A percentile compares a stretch with the other conserved stretches of the same genome.
Conservation (phyloP, 1,140 invertebrate species). For the Nasonia vitripennis region DNA sequence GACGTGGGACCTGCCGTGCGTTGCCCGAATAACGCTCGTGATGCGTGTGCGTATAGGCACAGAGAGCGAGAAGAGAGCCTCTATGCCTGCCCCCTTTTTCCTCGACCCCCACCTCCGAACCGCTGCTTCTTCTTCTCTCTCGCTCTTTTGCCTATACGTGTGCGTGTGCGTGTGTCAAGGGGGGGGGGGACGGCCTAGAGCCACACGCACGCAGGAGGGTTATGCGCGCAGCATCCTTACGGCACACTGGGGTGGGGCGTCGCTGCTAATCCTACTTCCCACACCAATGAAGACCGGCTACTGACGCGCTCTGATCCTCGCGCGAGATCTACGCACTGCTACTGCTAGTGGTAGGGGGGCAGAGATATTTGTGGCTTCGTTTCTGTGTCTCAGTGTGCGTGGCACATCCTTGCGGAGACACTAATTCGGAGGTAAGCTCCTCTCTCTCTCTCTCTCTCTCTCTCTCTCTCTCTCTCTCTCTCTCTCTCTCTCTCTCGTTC, state of each 20-base stretch:
- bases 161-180: constrained; percentile 3
- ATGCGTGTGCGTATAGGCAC: neutral
- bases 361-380: constrained; percentile 10
- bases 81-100: neutral
- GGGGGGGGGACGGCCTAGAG: constrained; percentile 60
- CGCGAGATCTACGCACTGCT: neutral
- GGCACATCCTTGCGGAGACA: neutral
- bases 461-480: neutral
- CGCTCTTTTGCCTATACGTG: neutral
- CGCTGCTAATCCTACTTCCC: constrained; percentile 62
- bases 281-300: constrained; percentile 56
- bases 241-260: constrained; percentile 66
- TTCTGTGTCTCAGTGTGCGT: neutral
- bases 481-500: neutral
- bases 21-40: neutral
- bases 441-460: neutral
- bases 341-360: neutral
- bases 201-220: constrained; percentile 52
- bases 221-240: constrained; percentile 52
- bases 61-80: neutral
- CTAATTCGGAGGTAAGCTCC: constrained; percentile 18
- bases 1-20: constrained; percentile 59
- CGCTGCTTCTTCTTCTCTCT: constrained; percentile 33
- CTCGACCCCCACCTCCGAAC: neutral
- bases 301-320: constrained; percentile 12